These are phyloP conservation scores for Eidolon helvum DNA, from an alignment of 2,113 vertebrate genomes.

Conservation along the genomic window DNA sequence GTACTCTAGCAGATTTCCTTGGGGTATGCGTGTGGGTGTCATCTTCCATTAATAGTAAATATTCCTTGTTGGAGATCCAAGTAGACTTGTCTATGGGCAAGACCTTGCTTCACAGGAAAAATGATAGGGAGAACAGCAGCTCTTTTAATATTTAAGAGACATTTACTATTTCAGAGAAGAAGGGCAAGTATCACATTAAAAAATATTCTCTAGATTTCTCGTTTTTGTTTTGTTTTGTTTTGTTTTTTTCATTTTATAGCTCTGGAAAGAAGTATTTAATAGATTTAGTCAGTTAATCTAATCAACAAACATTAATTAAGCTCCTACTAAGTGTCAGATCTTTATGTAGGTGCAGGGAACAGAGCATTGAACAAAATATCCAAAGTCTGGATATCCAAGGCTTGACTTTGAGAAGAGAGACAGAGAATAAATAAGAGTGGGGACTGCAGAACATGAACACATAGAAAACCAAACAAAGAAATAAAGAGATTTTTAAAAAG, in stretches of 20 bases:
- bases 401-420: neutral
- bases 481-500: neutral
- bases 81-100: conserved; percentile 47
- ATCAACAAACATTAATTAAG: neutral
- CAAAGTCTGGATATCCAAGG: no score
- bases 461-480: neutral
- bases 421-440: neutral
- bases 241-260: conserved; percentile 13
- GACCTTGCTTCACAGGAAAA: conserved; percentile 61
- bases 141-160: conserved; percentile 29
- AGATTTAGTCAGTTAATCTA: conserved; percentile 8
- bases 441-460: neutral
- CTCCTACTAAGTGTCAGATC: neutral
- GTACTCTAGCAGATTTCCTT: conserved; percentile 51
- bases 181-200: neutral
- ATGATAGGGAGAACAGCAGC: neutral
- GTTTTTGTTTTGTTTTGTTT: no score
- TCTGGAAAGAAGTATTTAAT: conserved; percentile 3
- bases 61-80: conserved; percentile 26
- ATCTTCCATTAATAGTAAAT: conserved; percentile 26
- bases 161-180: conserved; percentile 10
- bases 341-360: neutral
- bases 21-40: conserved; percentile 2
- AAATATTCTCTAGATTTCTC: conserved; percentile 3
- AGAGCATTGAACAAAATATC: neutral